Conservation (phyloP, 2,888 invertebrate genomes). For the Chironomus riparius region DNA sequence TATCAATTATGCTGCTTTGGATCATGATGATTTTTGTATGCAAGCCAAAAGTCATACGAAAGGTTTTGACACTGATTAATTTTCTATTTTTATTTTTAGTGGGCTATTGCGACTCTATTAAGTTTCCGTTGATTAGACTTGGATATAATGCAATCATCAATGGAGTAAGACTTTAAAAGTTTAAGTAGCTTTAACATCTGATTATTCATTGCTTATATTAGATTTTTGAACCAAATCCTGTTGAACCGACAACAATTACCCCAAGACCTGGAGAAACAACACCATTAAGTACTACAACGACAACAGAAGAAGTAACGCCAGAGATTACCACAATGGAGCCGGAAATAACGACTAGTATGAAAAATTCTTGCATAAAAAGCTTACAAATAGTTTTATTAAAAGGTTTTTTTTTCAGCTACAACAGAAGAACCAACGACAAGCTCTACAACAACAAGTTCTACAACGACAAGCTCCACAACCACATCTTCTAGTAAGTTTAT, state of each 20-base stretch:
- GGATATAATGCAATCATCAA: not conserved
- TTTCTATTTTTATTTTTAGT: not conserved
- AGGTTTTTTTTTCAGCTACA: not conserved
- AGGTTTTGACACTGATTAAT: too few species aligned
- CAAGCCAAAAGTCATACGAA: too few species aligned
- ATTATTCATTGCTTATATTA: not conserved
- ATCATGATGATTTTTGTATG: conserved; percentile 59
- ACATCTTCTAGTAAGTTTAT: too few species aligned
- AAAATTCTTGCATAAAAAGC: not conserved
- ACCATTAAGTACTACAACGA: too few species aligned
- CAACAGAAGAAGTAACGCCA: too few species aligned
- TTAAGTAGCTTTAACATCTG: not conserved
- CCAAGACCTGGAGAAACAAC: too few species aligned
- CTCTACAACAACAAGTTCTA: not conserved
- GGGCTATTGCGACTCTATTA: not conserved
- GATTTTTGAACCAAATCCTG: not conserved
- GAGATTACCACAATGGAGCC: too few species aligned
- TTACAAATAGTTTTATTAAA: not conserved
- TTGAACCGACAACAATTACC: too few species aligned
- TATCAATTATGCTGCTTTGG: conserved; percentile 65
- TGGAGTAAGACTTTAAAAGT: not conserved
- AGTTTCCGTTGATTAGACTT: not conserved
- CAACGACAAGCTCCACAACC: too few species aligned
- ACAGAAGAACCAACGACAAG: not conserved
- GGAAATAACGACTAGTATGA: not conserved